These are phyloP conservation scores for Eulemur macaco DNA, from an alignment of 2,113 vertebrate species.

Conservation along the genomic window DNA sequence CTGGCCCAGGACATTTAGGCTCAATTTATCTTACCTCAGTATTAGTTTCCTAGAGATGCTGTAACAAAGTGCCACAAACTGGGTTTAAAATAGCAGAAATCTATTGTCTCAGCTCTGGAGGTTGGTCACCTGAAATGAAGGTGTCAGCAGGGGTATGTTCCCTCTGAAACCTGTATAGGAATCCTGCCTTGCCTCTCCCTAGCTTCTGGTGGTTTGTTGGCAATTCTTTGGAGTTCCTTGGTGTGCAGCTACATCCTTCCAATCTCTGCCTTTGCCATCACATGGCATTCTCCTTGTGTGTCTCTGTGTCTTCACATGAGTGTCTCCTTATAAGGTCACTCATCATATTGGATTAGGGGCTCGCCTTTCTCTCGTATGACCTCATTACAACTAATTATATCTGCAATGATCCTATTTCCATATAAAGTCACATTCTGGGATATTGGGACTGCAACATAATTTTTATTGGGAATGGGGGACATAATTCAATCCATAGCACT, in stretches of 20 bases:
- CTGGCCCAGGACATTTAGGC: neutral
- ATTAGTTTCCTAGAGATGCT: neutral
- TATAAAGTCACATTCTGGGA: neutral
- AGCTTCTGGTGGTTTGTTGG: neutral
- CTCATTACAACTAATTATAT: neutral
- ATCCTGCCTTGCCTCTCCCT: neutral
- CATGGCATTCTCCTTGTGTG: neutral
- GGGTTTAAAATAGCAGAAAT: neutral
- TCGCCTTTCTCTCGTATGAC: no score
- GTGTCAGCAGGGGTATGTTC: neutral
- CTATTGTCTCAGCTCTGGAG: neutral
- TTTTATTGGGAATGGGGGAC: neutral
- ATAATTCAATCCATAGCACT: neutral
- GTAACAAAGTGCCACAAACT: neutral
- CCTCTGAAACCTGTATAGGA: neutral
- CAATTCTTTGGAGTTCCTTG: neutral
- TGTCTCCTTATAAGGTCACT: neutral
- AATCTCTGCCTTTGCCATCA: neutral
- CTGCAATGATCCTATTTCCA: neutral
- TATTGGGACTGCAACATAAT: neutral
- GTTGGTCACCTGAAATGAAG: neutral
- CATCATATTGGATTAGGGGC: neutral
- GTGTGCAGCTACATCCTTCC: neutral
- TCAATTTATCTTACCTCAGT: neutral
- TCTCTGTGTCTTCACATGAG: neutral